phyloP scores from a whole-genome alignment of 1,140 invertebrate species.

The Agrilus planipennis region DNA sequence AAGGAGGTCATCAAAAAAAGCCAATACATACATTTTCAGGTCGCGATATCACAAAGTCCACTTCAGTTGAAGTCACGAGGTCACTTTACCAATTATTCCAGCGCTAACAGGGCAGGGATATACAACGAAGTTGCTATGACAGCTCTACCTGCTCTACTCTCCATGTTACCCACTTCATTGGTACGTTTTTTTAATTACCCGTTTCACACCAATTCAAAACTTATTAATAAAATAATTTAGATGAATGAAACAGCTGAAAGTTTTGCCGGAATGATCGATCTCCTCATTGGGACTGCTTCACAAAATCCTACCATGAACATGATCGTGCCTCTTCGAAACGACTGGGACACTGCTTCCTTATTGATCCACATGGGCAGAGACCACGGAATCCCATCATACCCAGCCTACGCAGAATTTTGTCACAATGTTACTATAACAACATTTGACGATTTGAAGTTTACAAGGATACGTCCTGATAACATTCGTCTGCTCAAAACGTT shows the following conservation, averaged over 20 bases:
- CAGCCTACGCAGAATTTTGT: constrained; percentile 62
- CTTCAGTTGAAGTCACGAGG: constrained; percentile 52
- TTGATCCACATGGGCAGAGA: constrained; percentile 66
- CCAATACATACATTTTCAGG: too few relatives aligned
- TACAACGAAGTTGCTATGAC: constrained; percentile 63
- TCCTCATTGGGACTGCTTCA: constrained; percentile 38
- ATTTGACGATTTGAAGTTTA: constrained; percentile 53
- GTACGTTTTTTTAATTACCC: constrained; percentile 35
- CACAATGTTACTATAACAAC: constrained; percentile 35
- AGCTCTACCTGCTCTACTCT: constrained; percentile 62
- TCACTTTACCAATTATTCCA: constrained; percentile 67
- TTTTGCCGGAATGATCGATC: constrained; percentile 32
- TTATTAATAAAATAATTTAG: constrained; percentile 9
- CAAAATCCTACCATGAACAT: constrained; percentile 38
- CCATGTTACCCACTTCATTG: constrained; percentile 52
- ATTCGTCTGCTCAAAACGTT: constrained; percentile 47
- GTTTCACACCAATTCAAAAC: constrained; percentile 1
- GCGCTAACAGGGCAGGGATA: constrained; percentile 60
- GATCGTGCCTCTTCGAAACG: constrained; percentile 24
- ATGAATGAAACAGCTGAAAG: constrained; percentile 33
- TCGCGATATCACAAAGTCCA: constrained; percentile 50
- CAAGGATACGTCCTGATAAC: constrained; percentile 44
- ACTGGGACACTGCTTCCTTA: constrained; percentile 42
- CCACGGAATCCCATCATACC: constrained; percentile 82
- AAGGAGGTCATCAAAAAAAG: too few relatives aligned